Evolutionary conservation across 2,888 invertebrate species (phyloP).

Genomic region (Dasypogon diadema): DNA sequence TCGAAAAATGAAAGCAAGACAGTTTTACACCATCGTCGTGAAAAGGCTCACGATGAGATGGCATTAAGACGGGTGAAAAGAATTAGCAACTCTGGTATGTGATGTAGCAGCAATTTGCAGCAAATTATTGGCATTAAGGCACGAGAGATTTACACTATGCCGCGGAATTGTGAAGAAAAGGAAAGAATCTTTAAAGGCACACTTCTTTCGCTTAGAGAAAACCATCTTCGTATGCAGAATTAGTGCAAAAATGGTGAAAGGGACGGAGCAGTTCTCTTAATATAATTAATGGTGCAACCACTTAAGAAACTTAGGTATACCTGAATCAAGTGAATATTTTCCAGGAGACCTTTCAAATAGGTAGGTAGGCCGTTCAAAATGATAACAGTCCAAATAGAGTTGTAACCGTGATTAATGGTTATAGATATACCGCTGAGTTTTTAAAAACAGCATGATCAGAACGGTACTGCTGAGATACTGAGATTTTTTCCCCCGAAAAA

Average conservation of each 20-base stretch:
- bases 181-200: not conserved
- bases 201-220: not conserved
- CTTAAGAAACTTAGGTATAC: too few relatives aligned
- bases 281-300: too few relatives aligned
- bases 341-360: not conserved
- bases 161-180: not conserved
- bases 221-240: not conserved
- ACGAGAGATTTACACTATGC: not conserved
- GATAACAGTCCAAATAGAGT: conserved; percentile 16
- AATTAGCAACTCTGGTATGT: not conserved
- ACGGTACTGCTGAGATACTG: too few relatives aligned
- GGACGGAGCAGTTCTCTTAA: not conserved
- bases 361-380: too few relatives aligned
- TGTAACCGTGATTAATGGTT: conserved; percentile 29
- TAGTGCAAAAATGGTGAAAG: not conserved
- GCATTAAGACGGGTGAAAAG: not conserved
- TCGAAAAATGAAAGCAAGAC: conserved; percentile 31
- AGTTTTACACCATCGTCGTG: conserved; percentile 14
- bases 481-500: too few relatives aligned
- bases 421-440: not conserved
- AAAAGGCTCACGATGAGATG: conserved; percentile 17
- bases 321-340: not conserved
- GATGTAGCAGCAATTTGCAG: conserved; percentile 24
- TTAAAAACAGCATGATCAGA: too few relatives aligned
- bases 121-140: conserved; percentile 26